A percentile compares a stretch with the other conserved stretches of the same genome.
Evolutionary conservation across 2,888 invertebrate species (phyloP).

Genomic region (Scaptomyza caliginosa): DNA sequence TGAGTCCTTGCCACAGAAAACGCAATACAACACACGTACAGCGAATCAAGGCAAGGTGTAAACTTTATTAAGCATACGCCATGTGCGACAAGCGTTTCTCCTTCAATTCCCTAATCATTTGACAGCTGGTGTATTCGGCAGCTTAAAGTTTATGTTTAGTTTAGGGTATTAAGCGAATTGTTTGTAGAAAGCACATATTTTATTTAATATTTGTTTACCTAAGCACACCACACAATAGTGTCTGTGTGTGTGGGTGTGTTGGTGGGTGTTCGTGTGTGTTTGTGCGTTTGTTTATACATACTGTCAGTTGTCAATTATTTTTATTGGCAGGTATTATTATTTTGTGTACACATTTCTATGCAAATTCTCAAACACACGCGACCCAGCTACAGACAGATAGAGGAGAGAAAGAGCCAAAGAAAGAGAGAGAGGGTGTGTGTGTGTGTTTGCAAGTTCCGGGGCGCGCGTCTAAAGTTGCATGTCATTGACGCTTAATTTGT

Average conservation of each 20-base stretch:
- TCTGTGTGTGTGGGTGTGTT: conserved; percentile 15
- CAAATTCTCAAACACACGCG: conserved; percentile 66
- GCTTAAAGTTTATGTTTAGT: conserved; percentile 71
- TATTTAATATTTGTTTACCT: conserved; percentile 65
- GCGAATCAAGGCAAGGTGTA: conserved; percentile 65
- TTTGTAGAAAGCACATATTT: conserved; percentile 47
- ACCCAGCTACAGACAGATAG: not conserved
- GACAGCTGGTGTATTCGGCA: conserved; percentile 59
- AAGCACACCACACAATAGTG: conserved; percentile 21
- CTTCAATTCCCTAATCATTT: conserved; percentile 62
- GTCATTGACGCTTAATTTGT: conserved; percentile 77
- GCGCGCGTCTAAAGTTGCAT: conserved; percentile 67
- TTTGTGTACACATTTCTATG: conserved; percentile 72
- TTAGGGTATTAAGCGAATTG: conserved; percentile 30
- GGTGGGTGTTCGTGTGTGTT: conserved; percentile 1
- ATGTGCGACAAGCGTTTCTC: conserved; percentile 32
- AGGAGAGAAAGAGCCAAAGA: not conserved
- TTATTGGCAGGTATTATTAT: conserved; percentile 77
- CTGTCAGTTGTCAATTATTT: conserved; percentile 78
- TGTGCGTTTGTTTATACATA: conserved; percentile 62
- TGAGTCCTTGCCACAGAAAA: not conserved
- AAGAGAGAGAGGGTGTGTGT: conserved; percentile 1
- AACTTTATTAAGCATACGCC: conserved; percentile 70
- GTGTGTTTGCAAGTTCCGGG: conserved; percentile 35
- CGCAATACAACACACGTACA: conserved; percentile 38